Percentiles rank a stretch among this genome's conserved stretches.
These are phyloP conservation scores for Spinus pinus DNA, from an alignment of 2,797 vertebrate species.

Conservation along the genomic window DNA sequence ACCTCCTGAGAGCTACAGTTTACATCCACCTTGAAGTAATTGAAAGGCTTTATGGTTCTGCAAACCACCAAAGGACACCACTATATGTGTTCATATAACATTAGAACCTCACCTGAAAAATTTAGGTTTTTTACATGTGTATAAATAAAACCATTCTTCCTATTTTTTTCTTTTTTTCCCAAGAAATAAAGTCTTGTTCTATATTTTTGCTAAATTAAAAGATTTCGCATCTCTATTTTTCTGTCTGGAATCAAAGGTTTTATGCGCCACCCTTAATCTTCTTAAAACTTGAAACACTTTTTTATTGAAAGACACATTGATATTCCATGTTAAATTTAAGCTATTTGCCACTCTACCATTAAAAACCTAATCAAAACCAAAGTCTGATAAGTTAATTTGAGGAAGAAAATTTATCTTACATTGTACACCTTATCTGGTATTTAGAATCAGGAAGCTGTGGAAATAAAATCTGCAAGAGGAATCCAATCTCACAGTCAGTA, in stretches of 20 bases:
- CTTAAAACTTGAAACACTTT: neutral
- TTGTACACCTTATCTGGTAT: neutral
- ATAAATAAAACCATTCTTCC: neutral
- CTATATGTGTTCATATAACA: neutral
- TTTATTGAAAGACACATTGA: neutral
- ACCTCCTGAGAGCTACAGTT: neutral
- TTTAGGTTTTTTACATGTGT: rapidly evolving
- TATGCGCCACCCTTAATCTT: neutral
- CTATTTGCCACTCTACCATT: neutral
- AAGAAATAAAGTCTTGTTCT: neutral
- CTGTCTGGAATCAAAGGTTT: neutral
- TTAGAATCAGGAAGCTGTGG: neutral
- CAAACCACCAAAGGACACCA: neutral
- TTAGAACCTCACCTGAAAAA: neutral
- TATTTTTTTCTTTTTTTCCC: rapidly evolving
- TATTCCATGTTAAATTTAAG: neutral
- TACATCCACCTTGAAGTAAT: neutral
- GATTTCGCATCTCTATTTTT: neutral
- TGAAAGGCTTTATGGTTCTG: neutral
- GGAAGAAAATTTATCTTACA: neutral
- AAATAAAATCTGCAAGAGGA: neutral
- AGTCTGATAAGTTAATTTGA: neutral
- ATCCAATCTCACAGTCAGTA: constrained; percentile 1
- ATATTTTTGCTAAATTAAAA: neutral
- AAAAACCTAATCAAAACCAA: neutral